Percentiles rank a stretch among this genome's conserved stretches.
Conservation (phyloP, 30 jellyfish, hydroid and myxozoan genomes). For the Aurelia aurita region DNA sequence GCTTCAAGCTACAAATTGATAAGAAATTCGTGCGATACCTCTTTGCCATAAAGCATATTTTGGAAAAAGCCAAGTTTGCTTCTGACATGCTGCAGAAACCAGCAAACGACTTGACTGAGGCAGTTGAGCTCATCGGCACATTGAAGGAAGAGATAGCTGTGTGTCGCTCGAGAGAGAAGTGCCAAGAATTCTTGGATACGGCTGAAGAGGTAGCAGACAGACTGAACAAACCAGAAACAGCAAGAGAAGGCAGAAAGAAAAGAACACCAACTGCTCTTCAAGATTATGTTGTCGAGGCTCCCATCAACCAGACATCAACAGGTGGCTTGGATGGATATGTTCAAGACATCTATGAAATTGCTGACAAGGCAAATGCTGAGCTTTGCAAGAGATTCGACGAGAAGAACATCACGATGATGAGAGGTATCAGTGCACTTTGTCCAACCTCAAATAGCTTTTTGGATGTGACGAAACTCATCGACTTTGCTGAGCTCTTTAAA, state of each 20-base stretch:
- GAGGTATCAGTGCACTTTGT: slow-evolving; percentile 42
- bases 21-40: slow-evolving; percentile 43
- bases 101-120: slow-evolving; percentile 19
- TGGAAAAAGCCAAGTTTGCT: slow-evolving; percentile 27
- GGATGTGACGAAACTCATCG: slow-evolving; percentile 4
- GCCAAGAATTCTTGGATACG: slow-evolving; percentile 11
- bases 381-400: slow-evolving; percentile 31
- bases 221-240: slow-evolving; percentile 13
- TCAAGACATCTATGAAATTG: slow-evolving; percentile 1
- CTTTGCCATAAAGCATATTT: slow-evolving; percentile 28
- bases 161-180: slow-evolving; percentile 18
- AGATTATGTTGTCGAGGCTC: slow-evolving; percentile 23
- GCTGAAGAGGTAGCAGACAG: slow-evolving; percentile 34
- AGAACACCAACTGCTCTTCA: slow-evolving; percentile 20
- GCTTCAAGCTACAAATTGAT: slow-evolving; percentile 30
- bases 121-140: slow-evolving; percentile 10
- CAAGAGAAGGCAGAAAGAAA: slow-evolving; percentile 24
- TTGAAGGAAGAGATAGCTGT: slow-evolving; percentile 15
- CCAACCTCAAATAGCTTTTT: slow-evolving; percentile 34
- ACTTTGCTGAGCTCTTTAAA: slow-evolving; percentile 20
- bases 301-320: neutral
- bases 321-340: slow-evolving; percentile 17
- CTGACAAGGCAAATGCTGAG: slow-evolving; percentile 28
- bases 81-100: slow-evolving; percentile 40
- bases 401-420: slow-evolving; percentile 24